Conservation (phyloP, 2,888 invertebrate species). For the Troglohyphantes excavatus region DNA sequence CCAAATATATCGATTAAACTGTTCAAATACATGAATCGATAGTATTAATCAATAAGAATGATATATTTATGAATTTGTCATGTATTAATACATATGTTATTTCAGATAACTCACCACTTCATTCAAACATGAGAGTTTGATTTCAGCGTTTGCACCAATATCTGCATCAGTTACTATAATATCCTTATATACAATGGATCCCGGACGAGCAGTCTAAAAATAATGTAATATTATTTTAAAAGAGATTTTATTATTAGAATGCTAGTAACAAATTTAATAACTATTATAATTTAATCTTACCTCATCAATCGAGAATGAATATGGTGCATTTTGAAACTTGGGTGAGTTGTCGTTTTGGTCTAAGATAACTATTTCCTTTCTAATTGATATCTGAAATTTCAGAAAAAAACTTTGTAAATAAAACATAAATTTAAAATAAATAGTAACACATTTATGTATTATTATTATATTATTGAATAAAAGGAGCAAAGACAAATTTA, state of each 20-base stretch:
- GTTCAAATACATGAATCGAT: no score
- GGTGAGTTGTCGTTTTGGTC: constrained; percentile 93
- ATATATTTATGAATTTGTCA: no score
- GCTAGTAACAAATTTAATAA: background rate
- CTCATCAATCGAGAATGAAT: constrained; percentile 62
- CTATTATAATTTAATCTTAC: constrained; percentile 19
- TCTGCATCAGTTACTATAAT: constrained; percentile 89
- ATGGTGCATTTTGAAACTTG: constrained; percentile 85
- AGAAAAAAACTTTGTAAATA: background rate
- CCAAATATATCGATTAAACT: no score
- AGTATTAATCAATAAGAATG: no score
- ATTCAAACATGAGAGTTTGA: constrained; percentile 86
- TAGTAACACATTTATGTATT: no score
- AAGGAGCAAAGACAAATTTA: no score
- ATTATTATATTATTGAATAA: no score
- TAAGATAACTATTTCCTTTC: constrained; percentile 89
- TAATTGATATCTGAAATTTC: constrained; percentile 86
- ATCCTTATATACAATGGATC: constrained; percentile 86
- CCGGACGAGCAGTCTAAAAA: constrained; percentile 85
- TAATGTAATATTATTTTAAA: background rate
- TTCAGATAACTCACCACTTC: constrained; percentile 58
- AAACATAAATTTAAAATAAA: background rate
- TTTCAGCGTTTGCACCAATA: constrained; percentile 88
- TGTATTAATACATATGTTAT: no score
- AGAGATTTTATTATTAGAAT: background rate